These are phyloP conservation scores for Diceros bicornis DNA, from an alignment of 2,797 vertebrate species.

Conservation along the genomic window DNA sequence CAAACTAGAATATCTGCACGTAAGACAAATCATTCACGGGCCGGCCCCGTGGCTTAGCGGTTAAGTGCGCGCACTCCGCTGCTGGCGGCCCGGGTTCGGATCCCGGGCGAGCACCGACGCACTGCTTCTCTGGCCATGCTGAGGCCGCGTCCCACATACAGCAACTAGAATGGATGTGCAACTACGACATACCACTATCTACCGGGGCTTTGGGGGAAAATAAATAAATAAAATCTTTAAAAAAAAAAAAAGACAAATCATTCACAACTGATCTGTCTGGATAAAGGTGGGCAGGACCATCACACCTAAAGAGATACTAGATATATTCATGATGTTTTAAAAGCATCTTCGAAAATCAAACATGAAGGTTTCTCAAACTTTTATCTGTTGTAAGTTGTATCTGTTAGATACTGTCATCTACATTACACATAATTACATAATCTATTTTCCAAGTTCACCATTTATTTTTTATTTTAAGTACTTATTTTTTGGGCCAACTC, in stretches of 20 bases:
- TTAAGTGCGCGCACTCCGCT: too few species aligned
- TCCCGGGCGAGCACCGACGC: too few species aligned
- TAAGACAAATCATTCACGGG: slow-evolving; percentile 23
- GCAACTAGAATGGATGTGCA: too few species aligned
- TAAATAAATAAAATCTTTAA: too few species aligned
- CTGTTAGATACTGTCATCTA: not conserved
- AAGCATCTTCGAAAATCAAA: slow-evolving; percentile 58
- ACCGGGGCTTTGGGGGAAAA: too few species aligned
- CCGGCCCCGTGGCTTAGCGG: too few species aligned
- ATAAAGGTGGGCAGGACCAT: not conserved
- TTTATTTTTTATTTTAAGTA: slow-evolving; percentile 43
- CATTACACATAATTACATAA: slow-evolving; percentile 10
- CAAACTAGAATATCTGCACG: slow-evolving; percentile 54
- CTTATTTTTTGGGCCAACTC: slow-evolving; percentile 18
- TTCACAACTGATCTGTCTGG: not conserved
- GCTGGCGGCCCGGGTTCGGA: too few species aligned
- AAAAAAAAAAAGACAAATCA: slow-evolving; percentile 40
- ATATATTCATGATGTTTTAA: not conserved
- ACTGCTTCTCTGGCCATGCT: too few species aligned
- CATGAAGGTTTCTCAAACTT: slow-evolving; percentile 48
- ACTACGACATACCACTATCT: too few species aligned
- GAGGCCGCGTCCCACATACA: too few species aligned
- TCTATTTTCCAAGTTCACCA: slow-evolving; percentile 55
- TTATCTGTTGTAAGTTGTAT: not conserved
- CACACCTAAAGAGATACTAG: slow-evolving; percentile 20